Percentiles rank a stretch among this genome's conserved stretches.
Conservation (phyloP, 1,140 invertebrate genomes). For the Drosophila parabipectinata region DNA sequence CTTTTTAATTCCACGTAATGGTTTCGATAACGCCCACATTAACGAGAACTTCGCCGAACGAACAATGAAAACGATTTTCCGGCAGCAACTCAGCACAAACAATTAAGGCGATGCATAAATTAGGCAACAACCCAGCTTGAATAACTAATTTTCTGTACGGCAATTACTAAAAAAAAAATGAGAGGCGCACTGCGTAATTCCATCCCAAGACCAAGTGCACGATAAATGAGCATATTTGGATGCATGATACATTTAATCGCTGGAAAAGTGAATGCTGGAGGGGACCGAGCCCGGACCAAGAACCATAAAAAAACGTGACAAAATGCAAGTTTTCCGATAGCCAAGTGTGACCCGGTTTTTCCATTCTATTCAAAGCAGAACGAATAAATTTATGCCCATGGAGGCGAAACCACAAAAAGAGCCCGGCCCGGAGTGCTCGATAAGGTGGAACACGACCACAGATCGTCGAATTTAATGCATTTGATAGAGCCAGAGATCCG, state of each 20-base stretch:
- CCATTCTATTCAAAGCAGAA: conserved; percentile 14
- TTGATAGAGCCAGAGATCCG: conserved; percentile 22
- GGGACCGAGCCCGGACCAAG: conserved; percentile 8
- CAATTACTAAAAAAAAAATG: conserved; percentile 63
- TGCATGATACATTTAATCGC: conserved; percentile 78
- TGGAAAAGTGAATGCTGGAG: conserved; percentile 56
- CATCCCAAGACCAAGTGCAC: conserved; percentile 59
- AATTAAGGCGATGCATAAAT: conserved; percentile 75
- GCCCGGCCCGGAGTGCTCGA: conserved; percentile 30
- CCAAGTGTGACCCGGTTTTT: conserved; percentile 56
- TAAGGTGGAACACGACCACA: conserved; percentile 59
- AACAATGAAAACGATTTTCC: conserved; percentile 70
- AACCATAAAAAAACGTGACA: conserved; percentile 72
- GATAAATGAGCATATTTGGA: conserved; percentile 65
- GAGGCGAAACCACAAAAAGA: conserved; percentile 10
- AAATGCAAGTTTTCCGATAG: conserved; percentile 68
- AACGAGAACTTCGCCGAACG: conserved; percentile 58
- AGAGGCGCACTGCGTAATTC: conserved; percentile 27
- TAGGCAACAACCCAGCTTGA: conserved; percentile 64
- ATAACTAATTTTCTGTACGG: conserved; percentile 77
- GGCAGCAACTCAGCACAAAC: conserved; percentile 62
- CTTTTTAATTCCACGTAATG: conserved; percentile 30
- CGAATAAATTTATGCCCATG: conserved; percentile 47
- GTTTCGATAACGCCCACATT: conserved; percentile 72
- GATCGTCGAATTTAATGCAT: conserved; percentile 45